A percentile compares a stretch with the other conserved stretches of the same genome.
These are phyloP conservation scores for Coleophora flavipennella DNA, from an alignment of 2,888 invertebrate species.

Conservation along the genomic window DNA sequence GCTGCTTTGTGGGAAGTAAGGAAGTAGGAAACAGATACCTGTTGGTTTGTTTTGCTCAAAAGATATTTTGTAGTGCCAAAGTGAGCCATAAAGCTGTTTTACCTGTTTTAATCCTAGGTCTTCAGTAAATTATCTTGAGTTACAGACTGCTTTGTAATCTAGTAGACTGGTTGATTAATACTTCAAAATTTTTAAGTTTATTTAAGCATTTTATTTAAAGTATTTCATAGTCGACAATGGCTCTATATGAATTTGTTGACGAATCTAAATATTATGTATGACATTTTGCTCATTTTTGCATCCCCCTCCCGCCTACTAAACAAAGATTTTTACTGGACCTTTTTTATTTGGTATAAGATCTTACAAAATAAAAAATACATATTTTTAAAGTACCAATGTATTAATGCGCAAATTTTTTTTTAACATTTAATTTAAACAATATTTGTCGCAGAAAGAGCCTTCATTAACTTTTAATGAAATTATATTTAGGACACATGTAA, in stretches of 20 bases:
- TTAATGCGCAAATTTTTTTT: too few relatives aligned
- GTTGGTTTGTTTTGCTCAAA: constrained; percentile 59
- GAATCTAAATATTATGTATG: constrained; percentile 36
- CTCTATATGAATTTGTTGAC: constrained; percentile 47
- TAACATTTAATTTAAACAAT: too few relatives aligned
- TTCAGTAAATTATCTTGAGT: constrained; percentile 60
- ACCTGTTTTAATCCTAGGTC: constrained; percentile 48
- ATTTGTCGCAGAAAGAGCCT: too few relatives aligned
- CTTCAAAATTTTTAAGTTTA: constrained; percentile 56
- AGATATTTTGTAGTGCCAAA: constrained; percentile 63
- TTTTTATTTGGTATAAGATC: constrained; percentile 2
- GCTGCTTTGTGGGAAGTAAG: constrained; percentile 48
- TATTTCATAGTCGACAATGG: constrained; percentile 50
- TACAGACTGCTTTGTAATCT: constrained; percentile 67
- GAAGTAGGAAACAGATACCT: constrained; percentile 35
- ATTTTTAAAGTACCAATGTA: too few relatives aligned
- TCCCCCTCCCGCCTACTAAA: background rate
- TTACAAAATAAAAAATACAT: too few relatives aligned
- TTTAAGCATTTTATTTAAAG: constrained; percentile 29
- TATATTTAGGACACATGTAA: background rate
- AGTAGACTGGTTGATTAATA: constrained; percentile 59
- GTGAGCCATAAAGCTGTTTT: constrained; percentile 64
- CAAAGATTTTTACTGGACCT: constrained; percentile 50
- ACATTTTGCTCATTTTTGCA: constrained; percentile 32
- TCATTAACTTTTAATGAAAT: constrained; percentile 2